These are phyloP conservation scores for Megaceryle torquata DNA, from an alignment of 2,113 vertebrate species.

Conservation along the genomic window DNA sequence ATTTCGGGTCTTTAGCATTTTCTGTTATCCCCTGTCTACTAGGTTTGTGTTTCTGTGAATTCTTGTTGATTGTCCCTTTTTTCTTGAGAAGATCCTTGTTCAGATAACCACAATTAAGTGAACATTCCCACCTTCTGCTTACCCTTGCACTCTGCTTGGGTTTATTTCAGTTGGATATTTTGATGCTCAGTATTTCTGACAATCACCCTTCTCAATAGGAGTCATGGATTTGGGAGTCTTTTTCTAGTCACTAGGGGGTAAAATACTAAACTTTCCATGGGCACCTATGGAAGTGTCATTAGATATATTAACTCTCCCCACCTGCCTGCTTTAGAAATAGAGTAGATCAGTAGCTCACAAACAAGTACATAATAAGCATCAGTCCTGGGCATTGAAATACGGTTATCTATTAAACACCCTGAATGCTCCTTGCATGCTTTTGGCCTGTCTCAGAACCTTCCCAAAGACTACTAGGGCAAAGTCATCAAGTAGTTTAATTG, in stretches of 20 bases:
- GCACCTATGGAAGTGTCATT: not conserved
- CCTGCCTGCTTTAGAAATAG: not conserved
- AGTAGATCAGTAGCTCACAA: not conserved
- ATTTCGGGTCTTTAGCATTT: not conserved
- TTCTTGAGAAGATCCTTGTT: not conserved
- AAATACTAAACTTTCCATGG: not conserved
- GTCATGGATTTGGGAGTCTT: not conserved
- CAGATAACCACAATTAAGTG: not conserved
- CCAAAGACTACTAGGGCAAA: not conserved
- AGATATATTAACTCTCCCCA: not conserved
- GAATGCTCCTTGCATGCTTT: not conserved
- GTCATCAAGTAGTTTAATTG: not conserved
- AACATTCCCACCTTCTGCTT: not conserved
- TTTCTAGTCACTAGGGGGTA: not conserved
- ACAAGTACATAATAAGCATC: fast-evolving
- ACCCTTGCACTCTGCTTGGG: not conserved
- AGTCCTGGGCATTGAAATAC: not conserved
- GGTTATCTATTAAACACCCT: not conserved
- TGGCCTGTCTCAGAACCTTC: not conserved
- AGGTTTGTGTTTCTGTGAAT: not conserved
- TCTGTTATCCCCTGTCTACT: not conserved
- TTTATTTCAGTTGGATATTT: not conserved
- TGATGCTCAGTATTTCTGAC: not conserved
- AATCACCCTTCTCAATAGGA: not conserved
- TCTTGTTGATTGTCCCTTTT: not conserved